Percentiles rank a stretch among this genome's conserved stretches.
These are phyloP conservation scores for Hippolais icterina DNA, from an alignment of 2,113 vertebrate genomes.

Conservation along the genomic window DNA sequence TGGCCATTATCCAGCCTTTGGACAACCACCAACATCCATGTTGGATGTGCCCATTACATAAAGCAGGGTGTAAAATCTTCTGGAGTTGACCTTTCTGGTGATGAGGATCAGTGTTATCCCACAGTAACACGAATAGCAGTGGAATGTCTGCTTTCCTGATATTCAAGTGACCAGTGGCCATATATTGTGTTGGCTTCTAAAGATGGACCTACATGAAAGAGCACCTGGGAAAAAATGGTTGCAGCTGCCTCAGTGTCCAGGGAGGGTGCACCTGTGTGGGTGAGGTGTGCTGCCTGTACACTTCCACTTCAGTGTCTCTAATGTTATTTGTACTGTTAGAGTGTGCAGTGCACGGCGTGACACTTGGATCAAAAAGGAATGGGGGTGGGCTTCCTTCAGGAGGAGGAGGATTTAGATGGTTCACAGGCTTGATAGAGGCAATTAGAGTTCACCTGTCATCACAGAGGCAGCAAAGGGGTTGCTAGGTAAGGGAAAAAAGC, in stretches of 20 bases:
- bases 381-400: background rate
- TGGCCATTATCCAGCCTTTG: background rate
- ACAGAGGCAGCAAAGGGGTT: background rate
- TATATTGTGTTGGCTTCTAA: background rate
- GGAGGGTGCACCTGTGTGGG: rapidly evolving
- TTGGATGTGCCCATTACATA: background rate
- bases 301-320: background rate
- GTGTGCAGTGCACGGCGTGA: rapidly evolving
- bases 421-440: background rate
- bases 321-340: background rate
- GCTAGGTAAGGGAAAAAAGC: slow-evolving; percentile 13
- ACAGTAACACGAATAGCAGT: background rate
- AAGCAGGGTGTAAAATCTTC: background rate
- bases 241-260: background rate
- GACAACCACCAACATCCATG: background rate
- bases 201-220: background rate
- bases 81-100: background rate
- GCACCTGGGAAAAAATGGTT: background rate
- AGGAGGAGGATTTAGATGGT: background rate
- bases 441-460: background rate
- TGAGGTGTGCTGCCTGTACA: background rate
- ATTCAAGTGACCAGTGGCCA: background rate
- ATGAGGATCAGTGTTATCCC: background rate
- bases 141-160: background rate
- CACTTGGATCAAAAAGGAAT: background rate